Conservation (phyloP, 2,113 vertebrate species). For the Hoplias malabaricus region DNA sequence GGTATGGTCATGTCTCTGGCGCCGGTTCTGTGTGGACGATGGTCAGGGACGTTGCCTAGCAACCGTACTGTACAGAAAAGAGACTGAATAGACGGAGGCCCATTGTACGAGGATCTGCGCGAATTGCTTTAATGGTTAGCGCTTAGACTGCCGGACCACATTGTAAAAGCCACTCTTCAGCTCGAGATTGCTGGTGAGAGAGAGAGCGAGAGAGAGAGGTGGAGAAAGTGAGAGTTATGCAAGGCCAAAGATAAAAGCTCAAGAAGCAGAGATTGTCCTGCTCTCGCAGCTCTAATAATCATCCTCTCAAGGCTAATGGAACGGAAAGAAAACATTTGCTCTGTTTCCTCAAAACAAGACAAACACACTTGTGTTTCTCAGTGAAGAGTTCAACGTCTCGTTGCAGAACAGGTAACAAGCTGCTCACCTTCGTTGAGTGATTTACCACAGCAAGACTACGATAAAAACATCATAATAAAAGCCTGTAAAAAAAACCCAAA, state of each 20-base stretch:
- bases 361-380: neutral
- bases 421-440: neutral
- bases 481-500: neutral
- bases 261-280: neutral
- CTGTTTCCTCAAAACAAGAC: conserved; percentile 8
- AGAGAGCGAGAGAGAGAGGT: conserved; percentile 12
- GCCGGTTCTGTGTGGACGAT: neutral
- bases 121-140: conserved; percentile 47
- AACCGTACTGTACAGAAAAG: conserved; percentile 38
- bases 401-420: neutral
- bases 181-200: conserved; percentile 1
- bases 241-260: conserved; percentile 11
- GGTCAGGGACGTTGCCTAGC: conserved; percentile 52
- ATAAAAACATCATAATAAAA: neutral
- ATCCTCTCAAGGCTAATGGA: conserved; percentile 3
- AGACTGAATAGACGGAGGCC: conserved; percentile 1
- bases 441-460: no score
- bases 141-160: conserved; percentile 20
- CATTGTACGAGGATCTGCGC: conserved; percentile 5
- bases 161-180: conserved; percentile 3
- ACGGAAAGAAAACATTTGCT: neutral
- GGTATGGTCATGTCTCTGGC: conserved; percentile 11
- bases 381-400: neutral
- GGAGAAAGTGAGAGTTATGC: conserved; percentile 12
- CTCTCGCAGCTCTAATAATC: conserved; percentile 4